Evolutionary conservation across 2,888 invertebrate genomes (phyloP).

Genomic region (Lissonota sp.): DNA sequence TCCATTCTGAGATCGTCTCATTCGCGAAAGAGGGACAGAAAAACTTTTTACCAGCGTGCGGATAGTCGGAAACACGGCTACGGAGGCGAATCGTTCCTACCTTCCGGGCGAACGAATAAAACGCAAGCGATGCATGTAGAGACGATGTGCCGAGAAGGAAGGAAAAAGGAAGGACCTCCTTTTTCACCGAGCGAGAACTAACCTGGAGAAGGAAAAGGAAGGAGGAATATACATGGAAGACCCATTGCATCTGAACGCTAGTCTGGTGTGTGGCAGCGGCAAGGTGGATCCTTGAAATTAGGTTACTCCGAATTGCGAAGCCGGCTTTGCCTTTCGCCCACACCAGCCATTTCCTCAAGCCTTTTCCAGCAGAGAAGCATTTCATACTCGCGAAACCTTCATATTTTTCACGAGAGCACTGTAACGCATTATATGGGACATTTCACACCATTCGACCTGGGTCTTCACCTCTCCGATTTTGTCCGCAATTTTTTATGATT

Average conservation of each 20-base stretch:
- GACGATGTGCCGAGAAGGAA: slow-evolving; percentile 1
- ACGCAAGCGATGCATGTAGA: slow-evolving; percentile 40
- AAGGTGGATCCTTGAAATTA: slow-evolving; percentile 61
- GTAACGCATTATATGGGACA: neutral
- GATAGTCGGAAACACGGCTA: slow-evolving; percentile 41
- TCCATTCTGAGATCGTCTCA: slow-evolving; percentile 33
- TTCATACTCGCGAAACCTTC: slow-evolving; percentile 63
- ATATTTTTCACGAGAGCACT: slow-evolving; percentile 61
- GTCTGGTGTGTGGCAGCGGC: slow-evolving; percentile 37
- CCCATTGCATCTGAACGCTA: slow-evolving; percentile 46
- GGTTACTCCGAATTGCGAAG: slow-evolving; percentile 66
- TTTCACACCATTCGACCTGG: no score
- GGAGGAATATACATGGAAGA: neutral
- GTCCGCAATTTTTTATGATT: no score
- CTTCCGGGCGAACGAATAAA: slow-evolving; percentile 53
- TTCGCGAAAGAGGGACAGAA: slow-evolving; percentile 54
- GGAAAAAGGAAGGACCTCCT: neutral
- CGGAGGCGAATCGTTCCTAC: slow-evolving; percentile 48
- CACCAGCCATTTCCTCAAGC: neutral
- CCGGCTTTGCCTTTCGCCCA: slow-evolving; percentile 52
- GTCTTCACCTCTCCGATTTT: no score
- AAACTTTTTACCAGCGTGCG: slow-evolving; percentile 68
- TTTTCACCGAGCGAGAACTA: slow-evolving; percentile 23
- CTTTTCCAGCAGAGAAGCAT: slow-evolving; percentile 45
- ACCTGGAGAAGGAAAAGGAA: neutral